These are phyloP conservation scores for Sphaerophoria rueppellii DNA, from an alignment of 2,888 invertebrate species.

Conservation along the genomic window DNA sequence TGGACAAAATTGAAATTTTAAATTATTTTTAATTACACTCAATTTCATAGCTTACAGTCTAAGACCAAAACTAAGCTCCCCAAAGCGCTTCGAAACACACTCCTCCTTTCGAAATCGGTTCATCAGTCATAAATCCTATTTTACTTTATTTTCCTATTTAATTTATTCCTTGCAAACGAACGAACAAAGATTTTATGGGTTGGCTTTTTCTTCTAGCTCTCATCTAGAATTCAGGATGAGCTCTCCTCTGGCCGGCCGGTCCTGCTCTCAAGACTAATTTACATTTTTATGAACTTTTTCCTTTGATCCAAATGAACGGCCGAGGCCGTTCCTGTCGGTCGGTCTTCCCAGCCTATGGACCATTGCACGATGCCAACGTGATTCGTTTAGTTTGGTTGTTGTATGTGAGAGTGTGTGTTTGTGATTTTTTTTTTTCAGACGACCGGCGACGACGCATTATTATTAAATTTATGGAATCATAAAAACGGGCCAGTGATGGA, in stretches of 20 bases:
- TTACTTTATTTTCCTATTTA: conserved; percentile 28
- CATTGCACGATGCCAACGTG: conserved; percentile 2
- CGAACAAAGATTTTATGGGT: conserved; percentile 13
- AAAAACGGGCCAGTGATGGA: conserved; percentile 15
- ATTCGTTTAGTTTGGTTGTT: conserved; percentile 1
- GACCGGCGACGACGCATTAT: conserved; percentile 33
- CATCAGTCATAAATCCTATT: conserved; percentile 24
- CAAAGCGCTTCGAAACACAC: no score
- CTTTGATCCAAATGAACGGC: conserved; percentile 19
- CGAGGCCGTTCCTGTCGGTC: background rate
- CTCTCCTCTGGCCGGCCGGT: background rate
- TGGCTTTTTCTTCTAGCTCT: conserved; percentile 11
- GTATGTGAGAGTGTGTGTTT: no score
- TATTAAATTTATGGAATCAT: conserved; percentile 53
- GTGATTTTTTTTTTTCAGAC: background rate
- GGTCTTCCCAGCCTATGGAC: background rate
- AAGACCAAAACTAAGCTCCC: background rate
- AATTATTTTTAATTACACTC: conserved; percentile 43
- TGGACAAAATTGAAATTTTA: conserved; percentile 34
- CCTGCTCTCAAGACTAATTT: conserved; percentile 35
- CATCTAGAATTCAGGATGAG: conserved; percentile 36
- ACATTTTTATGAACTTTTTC: conserved; percentile 66
- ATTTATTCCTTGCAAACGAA: conserved; percentile 21
- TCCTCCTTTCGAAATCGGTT: background rate
- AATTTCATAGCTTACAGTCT: background rate